Base-by-base conservation (phyloP, 2,888 invertebrate genomes). In the Dolomedes plantarius region DNA sequence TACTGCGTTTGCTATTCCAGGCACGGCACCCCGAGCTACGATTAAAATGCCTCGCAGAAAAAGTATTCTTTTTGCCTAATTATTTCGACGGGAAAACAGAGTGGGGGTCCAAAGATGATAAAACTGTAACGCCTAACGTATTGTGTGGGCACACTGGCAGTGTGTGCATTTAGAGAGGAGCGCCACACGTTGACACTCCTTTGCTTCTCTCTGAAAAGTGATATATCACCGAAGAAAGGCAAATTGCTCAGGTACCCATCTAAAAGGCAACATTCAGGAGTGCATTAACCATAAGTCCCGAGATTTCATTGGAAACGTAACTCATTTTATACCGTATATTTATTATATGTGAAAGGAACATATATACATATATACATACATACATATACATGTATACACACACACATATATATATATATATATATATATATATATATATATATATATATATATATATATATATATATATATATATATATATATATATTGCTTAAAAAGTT, bases 11-110 rank as follows among this genome's bases (percentile, higher is more conserved):
- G 71, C 31, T 71, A 71, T 78, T 36, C 78, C n/a, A 32, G 19
- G 31, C 76, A 76, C 76, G 50, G 23, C 2, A 23, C 65, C 27
- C 13, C 27, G 67, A 31, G 78, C 41, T 62, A 19, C 71, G 27
- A 78, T 71, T 78, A 62, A 78, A 78, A 78, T 71, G 31, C 62
- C 78, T 28, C 16, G 23, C 16, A 78, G 69, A 71, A 71, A 78
- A 78, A 27, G 3, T 1, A 5, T 29, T 5, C 16, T 29, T 65
- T 65, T 56, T 56, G 19, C 5, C 23, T 56, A 56, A 56, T 56
- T 56, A 23, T 56, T 56, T 23, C 23, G 16, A 16, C 23, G 23
- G 11, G 23, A 56, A 56, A 56, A 23, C 19, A 19, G 11, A 56
- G 56, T 16, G 23, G 23, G 56, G 56, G 23, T 46, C 46, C 5